Percentiles rank a stretch among this genome's conserved stretches.
Conservation (phyloP, 1,140 invertebrate species). For the Leptoteleia sp. region DNA sequence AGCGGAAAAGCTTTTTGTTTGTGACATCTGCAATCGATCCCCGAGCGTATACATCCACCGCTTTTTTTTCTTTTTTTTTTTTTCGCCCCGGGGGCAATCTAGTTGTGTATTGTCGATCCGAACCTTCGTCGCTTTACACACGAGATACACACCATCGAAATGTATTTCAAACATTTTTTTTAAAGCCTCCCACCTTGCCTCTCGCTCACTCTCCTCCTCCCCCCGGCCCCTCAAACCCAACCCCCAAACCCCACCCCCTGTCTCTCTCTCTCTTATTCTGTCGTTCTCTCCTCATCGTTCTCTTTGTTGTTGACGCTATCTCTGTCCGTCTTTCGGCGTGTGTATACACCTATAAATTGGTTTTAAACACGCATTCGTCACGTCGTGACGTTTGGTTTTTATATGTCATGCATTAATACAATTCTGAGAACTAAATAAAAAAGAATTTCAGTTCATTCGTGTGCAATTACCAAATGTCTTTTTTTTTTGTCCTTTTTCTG, state of each 20-base stretch:
- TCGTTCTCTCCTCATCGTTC: background rate
- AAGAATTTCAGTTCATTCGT: slow-evolving; percentile 25
- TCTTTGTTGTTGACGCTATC: background rate
- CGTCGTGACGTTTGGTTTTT: slow-evolving; percentile 30
- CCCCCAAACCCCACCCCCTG: too few species aligned
- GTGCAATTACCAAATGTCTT: slow-evolving; percentile 28
- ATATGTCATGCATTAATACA: slow-evolving; percentile 34
- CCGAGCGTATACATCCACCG: too few species aligned
- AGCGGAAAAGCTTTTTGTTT: slow-evolving; percentile 45
- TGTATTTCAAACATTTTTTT: slow-evolving; percentile 46
- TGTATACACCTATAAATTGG: slow-evolving; percentile 14
- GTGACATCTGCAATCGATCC: slow-evolving; percentile 54
- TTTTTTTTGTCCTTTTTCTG: too few species aligned
- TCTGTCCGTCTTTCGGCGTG: slow-evolving; percentile 10
- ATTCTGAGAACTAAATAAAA: slow-evolving; percentile 14
- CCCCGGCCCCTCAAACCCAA: too few species aligned
- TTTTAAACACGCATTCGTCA: slow-evolving; percentile 16
- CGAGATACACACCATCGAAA: slow-evolving; percentile 31
- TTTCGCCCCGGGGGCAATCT: slow-evolving; percentile 73
- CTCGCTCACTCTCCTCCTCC: too few species aligned
- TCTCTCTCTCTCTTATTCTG: background rate
- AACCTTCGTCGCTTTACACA: slow-evolving; percentile 48
- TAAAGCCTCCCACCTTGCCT: too few species aligned
- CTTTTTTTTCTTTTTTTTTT: too few species aligned
- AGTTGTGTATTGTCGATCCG: slow-evolving; percentile 78